Conservation (phyloP, 2,888 invertebrate species). For the Nemotelus pantherinus region DNA sequence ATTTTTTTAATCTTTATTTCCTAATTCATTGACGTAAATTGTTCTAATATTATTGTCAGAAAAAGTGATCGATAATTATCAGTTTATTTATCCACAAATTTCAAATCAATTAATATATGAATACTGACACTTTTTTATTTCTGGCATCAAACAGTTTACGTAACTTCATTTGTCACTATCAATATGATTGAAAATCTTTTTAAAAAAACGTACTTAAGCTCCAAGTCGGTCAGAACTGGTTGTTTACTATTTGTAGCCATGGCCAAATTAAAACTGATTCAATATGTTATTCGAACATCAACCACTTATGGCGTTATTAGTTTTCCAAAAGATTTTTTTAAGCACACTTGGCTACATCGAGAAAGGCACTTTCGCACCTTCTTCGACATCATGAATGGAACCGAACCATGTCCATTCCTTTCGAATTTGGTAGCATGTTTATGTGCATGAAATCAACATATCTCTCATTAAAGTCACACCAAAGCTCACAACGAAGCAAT, state of each 20-base stretch:
- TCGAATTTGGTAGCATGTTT: constrained; percentile 2
- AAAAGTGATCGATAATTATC: no score
- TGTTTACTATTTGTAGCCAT: not conserved
- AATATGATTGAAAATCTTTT: no score
- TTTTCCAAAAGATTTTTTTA: not conserved
- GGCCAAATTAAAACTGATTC: constrained; percentile 7
- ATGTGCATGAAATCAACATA: not conserved
- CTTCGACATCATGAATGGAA: not conserved
- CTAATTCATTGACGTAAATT: no score
- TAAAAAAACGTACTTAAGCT: no score
- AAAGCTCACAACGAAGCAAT: not conserved
- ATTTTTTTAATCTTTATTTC: no score
- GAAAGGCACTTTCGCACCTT: constrained; percentile 35
- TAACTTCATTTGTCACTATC: no score
- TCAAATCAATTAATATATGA: no score
- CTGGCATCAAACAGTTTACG: no score
- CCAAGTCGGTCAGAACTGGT: no score
- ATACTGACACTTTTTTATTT: no score
- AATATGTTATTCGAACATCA: not conserved
- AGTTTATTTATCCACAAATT: no score
- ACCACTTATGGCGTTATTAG: constrained; percentile 29
- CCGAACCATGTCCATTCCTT: not conserved
- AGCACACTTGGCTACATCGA: constrained; percentile 4
- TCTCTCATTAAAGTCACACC: not conserved
- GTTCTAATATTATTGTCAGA: no score